Conservation (phyloP, 2,888 invertebrate genomes). For the Drymonia ruficornis region DNA sequence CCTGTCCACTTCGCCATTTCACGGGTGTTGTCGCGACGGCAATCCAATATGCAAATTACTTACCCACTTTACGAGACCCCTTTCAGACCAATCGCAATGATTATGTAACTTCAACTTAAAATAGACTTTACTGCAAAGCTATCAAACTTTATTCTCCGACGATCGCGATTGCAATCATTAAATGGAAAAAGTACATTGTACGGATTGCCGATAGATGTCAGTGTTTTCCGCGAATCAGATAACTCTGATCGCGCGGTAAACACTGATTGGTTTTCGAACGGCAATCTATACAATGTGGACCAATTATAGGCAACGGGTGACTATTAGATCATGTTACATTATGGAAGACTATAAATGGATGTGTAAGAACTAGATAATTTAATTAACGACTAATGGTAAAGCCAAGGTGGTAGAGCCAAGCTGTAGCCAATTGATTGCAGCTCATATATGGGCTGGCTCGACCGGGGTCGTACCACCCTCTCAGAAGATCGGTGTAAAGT, state of each 20-base stretch:
- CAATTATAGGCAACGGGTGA: not conserved
- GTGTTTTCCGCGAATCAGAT: conserved; percentile 42
- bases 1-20: conserved; percentile 70
- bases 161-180: conserved; percentile 18
- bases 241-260: conserved; percentile 31
- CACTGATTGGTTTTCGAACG: conserved; percentile 28
- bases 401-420: no score
- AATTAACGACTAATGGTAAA: no score
- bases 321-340: not conserved
- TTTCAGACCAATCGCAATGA: conserved; percentile 51
- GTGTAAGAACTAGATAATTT: no score
- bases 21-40: conserved; percentile 69
- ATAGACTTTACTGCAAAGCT: conserved; percentile 33
- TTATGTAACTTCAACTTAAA: conserved; percentile 33
- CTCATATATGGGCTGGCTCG: no score
- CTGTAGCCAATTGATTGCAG: no score
- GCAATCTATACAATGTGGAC: conserved; percentile 1
- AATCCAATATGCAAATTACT: conserved; percentile 73
- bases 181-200: conserved; percentile 18
- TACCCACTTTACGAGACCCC: conserved; percentile 72
- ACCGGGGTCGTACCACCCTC: no score
- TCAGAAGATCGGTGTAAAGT: no score
- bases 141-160: conserved; percentile 34
- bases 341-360: not conserved
- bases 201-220: conserved; percentile 23